Percentiles rank a stretch among this genome's conserved stretches.
phyloP scores from a whole-genome alignment of 2,113 vertebrate genomes.

The Mobula hypostoma region DNA sequence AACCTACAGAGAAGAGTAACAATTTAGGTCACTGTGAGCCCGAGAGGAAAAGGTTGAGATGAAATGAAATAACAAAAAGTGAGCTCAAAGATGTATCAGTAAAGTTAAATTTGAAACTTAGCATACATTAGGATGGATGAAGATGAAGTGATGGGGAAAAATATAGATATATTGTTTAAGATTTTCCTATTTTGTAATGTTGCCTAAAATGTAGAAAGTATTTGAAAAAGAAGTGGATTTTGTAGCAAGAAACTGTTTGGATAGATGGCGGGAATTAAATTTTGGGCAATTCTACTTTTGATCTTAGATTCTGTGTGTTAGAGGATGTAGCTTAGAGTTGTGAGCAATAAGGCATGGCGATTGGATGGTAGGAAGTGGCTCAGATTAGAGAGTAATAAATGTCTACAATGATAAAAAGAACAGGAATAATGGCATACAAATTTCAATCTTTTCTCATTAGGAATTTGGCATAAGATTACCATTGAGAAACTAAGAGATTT shows the following conservation, averaged over 20 bases:
- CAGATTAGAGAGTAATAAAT: no score
- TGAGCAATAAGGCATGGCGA: not conserved
- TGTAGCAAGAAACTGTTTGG: not conserved
- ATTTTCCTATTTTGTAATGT: not conserved
- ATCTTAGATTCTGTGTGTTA: not conserved
- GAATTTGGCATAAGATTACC: not conserved
- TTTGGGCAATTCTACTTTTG: not conserved
- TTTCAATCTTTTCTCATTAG: not conserved
- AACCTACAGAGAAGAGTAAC: not conserved
- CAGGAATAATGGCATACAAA: not conserved
- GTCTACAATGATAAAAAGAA: no score
- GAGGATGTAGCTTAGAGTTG: not conserved
- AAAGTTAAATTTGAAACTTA: not conserved
- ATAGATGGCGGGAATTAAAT: not conserved
- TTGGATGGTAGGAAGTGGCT: no score
- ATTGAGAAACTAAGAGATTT: not conserved
- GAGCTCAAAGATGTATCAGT: not conserved
- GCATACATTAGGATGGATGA: not conserved
- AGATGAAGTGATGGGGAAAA: not conserved
- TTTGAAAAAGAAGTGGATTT: not conserved
- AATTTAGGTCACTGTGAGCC: not conserved
- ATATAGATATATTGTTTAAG: not conserved
- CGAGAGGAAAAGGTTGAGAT: not conserved
- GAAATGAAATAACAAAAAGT: not conserved
- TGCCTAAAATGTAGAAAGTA: not conserved